Conservation (phyloP, 2,888 invertebrate genomes). For the Apodemia duryi region DNA sequence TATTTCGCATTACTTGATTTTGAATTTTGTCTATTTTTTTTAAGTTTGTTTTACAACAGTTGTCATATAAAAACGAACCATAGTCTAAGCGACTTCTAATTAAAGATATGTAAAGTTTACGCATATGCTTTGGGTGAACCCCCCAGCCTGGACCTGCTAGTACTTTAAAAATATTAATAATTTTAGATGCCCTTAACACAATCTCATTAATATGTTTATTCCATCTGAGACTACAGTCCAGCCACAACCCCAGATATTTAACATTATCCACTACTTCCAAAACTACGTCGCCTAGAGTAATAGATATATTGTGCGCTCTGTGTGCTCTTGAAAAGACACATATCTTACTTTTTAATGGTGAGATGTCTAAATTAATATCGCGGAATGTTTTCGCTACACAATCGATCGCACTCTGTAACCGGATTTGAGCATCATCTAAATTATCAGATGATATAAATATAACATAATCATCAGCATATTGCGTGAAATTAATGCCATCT, state of each 20-base stretch:
- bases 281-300: background rate
- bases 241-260: background rate
- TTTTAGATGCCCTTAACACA: background rate
- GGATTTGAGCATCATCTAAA: background rate
- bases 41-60: background rate
- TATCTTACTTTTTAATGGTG: background rate
- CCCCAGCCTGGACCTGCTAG: background rate
- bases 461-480: background rate
- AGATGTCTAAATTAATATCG: background rate
- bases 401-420: background rate
- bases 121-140: background rate
- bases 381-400: background rate
- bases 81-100: background rate
- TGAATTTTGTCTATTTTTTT: background rate
- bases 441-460: background rate
- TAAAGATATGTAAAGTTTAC: slow-evolving; percentile 1
- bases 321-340: background rate
- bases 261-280: background rate
- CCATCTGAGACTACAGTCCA: background rate
- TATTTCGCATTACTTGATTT: background rate
- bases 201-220: background rate
- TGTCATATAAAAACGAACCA: background rate
- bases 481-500: background rate
- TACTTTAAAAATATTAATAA: background rate
- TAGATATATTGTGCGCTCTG: too few relatives aligned